These are phyloP conservation scores for Mimas tiliae DNA, from an alignment of 2,888 invertebrate species.

Conservation along the genomic window DNA sequence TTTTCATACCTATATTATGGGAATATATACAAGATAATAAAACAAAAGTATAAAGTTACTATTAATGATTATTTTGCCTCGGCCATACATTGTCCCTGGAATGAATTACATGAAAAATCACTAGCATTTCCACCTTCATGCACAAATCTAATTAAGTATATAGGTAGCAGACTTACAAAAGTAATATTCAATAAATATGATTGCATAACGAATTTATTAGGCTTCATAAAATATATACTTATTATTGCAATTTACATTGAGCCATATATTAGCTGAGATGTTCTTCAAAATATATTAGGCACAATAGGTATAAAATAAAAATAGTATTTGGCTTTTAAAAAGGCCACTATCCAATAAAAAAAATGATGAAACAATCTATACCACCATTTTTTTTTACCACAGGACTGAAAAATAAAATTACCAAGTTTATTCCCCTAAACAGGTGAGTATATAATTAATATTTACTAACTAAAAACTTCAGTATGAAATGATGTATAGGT, in stretches of 20 bases:
- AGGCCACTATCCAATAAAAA: background rate
- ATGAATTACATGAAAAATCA: slow-evolving; percentile 46
- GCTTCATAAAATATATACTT: slow-evolving; percentile 21
- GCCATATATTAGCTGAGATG: background rate
- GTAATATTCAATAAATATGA: slow-evolving; percentile 11
- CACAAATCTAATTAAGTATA: slow-evolving; percentile 26
- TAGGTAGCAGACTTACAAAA: slow-evolving; percentile 18
- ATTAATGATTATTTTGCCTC: slow-evolving; percentile 50
- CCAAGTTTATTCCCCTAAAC: background rate
- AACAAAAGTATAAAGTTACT: slow-evolving; percentile 36
- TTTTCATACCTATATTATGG: too few relatives aligned
- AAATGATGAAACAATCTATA: background rate
- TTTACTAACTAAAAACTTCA: slow-evolving; percentile 10
- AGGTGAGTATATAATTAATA: slow-evolving; percentile 7
- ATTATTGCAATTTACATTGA: slow-evolving; percentile 20
- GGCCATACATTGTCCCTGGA: slow-evolving; percentile 50
- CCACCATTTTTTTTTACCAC: background rate
- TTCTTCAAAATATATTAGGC: slow-evolving; percentile 1
- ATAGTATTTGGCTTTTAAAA: background rate
- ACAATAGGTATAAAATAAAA: background rate
- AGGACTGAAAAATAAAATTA: background rate
- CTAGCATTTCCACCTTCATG: slow-evolving; percentile 28
- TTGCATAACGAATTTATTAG: background rate
- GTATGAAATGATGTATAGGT: background rate
- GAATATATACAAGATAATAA: slow-evolving; percentile 31